A percentile compares a stretch with the other conserved stretches of the same genome.
These are phyloP conservation scores for Caenorhabditis auriculariae DNA, from an alignment of 2,888 invertebrate genomes.

Conservation along the genomic window DNA sequence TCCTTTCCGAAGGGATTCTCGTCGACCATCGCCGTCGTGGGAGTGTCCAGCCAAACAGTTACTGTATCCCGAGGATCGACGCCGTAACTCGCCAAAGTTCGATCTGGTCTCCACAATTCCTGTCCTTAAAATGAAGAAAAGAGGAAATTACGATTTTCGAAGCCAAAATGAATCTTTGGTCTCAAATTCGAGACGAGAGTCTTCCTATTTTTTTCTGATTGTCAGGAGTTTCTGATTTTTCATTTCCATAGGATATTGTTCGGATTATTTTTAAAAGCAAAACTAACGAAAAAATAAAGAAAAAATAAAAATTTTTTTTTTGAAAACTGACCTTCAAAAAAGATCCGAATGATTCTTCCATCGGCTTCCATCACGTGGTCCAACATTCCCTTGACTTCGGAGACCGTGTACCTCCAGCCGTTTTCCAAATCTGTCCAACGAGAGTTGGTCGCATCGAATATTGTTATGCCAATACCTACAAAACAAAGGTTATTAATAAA, in stretches of 20 bases:
- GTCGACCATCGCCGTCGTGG: neutral
- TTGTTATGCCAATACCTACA: too few species aligned
- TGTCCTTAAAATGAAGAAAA: conserved; percentile 14
- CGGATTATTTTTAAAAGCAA: too few species aligned
- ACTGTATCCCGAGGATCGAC: conserved; percentile 28
- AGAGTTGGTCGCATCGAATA: conserved; percentile 27
- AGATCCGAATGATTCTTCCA: conserved; percentile 21
- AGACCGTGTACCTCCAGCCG: conserved; percentile 27
- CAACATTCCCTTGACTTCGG: conserved; percentile 19
- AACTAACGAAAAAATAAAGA: too few species aligned
- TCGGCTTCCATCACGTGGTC: conserved; percentile 22
- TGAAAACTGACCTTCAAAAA: conserved; percentile 30
- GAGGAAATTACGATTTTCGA: too few species aligned
- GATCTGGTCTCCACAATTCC: conserved; percentile 30
- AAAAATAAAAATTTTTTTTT: too few species aligned
- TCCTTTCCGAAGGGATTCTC: neutral
- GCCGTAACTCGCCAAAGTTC: conserved; percentile 26
- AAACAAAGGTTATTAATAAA: too few species aligned
- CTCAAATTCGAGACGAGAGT: too few species aligned
- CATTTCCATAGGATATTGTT: too few species aligned
- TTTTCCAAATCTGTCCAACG: conserved; percentile 21
- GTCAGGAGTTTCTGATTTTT: too few species aligned
- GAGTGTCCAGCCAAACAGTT: conserved; percentile 19
- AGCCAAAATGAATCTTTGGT: too few species aligned
- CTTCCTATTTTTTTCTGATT: too few species aligned